Conservation (phyloP, 2,888 invertebrate genomes). For the Leuctra nigra region DNA sequence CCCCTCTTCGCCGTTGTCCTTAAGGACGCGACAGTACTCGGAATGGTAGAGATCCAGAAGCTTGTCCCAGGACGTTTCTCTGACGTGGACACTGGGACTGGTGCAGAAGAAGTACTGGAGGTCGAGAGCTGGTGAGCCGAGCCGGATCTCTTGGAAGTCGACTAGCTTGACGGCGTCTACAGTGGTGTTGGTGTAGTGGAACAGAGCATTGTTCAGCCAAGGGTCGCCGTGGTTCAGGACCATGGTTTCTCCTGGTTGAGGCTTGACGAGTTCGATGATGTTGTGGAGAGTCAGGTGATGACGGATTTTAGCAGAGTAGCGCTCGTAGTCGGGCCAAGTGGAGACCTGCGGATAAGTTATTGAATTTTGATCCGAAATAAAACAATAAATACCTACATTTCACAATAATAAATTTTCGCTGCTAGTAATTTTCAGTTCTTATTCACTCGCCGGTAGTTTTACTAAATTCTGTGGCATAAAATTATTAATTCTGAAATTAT, state of each 20-base stretch:
- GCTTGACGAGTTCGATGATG: neutral
- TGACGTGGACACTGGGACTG: slow-evolving; percentile 19
- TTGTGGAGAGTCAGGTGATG: neutral
- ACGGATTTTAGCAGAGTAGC: slow-evolving; percentile 11
- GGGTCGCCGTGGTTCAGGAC: slow-evolving; percentile 27
- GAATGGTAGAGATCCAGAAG: slow-evolving; percentile 23
- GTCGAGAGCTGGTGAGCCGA: slow-evolving; percentile 25
- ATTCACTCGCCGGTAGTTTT: no score
- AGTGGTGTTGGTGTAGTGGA: neutral
- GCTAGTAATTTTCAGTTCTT: no score
- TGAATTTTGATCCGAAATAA: no score
- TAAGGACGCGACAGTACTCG: neutral
- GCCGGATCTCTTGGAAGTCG: slow-evolving; percentile 27
- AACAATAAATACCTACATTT: no score
- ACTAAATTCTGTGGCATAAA: neutral
- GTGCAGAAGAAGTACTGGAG: slow-evolving; percentile 27
- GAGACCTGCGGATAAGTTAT: neutral
- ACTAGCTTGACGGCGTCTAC: slow-evolving; percentile 23
- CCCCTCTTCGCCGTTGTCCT: neutral
- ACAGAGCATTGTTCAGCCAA: slow-evolving; percentile 27
- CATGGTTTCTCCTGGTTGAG: neutral
- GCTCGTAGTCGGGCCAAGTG: slow-evolving; percentile 13
- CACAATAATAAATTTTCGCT: neutral
- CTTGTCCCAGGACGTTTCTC: slow-evolving; percentile 14
- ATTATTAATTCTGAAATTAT: neutral